Evolutionary conservation across 2,113 vertebrate species (phyloP).

Genomic region (Xiphophorus couchianus): DNA sequence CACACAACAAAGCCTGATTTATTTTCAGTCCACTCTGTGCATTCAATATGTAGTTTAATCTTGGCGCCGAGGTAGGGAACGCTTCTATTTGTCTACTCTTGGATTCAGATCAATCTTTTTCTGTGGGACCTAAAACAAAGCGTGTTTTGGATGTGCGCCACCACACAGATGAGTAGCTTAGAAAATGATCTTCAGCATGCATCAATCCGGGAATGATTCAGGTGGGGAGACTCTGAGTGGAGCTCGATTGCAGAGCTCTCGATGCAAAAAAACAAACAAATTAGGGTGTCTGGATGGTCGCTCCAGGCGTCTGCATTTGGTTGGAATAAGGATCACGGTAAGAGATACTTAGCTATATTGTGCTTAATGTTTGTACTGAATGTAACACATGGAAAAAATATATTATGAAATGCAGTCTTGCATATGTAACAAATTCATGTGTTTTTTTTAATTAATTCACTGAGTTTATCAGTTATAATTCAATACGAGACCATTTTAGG

Average conservation of each 20-base stretch:
- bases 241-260: slow-evolving; percentile 50
- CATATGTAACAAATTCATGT: not conserved
- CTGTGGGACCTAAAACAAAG: slow-evolving; percentile 72
- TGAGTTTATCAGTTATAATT: slow-evolving; percentile 2
- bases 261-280: slow-evolving; percentile 58
- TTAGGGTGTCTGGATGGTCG: slow-evolving; percentile 33
- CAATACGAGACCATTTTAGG: slow-evolving; percentile 15
- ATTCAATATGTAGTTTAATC: slow-evolving; percentile 62
- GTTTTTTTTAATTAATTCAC: slow-evolving; percentile 17
- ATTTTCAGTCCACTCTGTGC: slow-evolving; percentile 59
- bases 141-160: slow-evolving; percentile 68
- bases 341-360: slow-evolving; percentile 17
- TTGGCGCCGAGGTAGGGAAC: slow-evolving; percentile 62
- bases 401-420: not conserved
- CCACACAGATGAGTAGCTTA: slow-evolving; percentile 66
- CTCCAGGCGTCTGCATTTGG: slow-evolving; percentile 5
- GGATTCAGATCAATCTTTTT: slow-evolving; percentile 62
- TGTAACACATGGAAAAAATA: not conserved
- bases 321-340: slow-evolving; percentile 13
- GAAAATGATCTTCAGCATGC: slow-evolving; percentile 68
- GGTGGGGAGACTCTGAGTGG: slow-evolving; percentile 55
- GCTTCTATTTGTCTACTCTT: slow-evolving; percentile 63
- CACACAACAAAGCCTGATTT: slow-evolving; percentile 65
- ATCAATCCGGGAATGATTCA: slow-evolving; percentile 67
- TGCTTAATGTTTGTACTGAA: not conserved